Base-by-base conservation (phyloP, 2,888 invertebrate genomes). In the Nephrocerus scutellatus region DNA sequence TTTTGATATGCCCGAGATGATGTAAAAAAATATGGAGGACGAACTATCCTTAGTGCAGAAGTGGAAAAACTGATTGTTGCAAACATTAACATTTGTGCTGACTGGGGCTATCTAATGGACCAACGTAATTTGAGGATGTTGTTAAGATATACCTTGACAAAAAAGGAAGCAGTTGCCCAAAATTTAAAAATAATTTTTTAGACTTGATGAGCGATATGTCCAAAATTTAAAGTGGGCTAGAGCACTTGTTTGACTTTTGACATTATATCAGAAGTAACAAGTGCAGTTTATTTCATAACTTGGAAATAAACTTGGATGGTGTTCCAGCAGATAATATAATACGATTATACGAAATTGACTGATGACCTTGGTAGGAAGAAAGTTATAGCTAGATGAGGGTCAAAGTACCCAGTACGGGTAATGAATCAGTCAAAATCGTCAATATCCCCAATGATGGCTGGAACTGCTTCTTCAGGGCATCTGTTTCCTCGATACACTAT, bases 381-480 rank as follows among this genome's bases (percentile, higher is more conserved):
- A 5, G 26, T 7, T 2, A 26, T 3, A 26, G 26, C n/a, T 12
- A 26, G 26, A 26, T 12, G 26, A 26, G 26, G 26, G 7, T 26
- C 26, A 26, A 8, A 26, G n/a, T 26, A 26, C n/a, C 6, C 6
- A 26, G 26, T 13, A 26, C 9, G 26, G 10, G 12, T 26, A 3
- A 26, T 26, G 12, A 12, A 7, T n/a, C 26, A 26, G 14, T 10
- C 26, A 12, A 26, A 26, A 4, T 26, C 2, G 8, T 26, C 6
- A 8, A 13, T 9, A 22, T 6, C 4, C 8, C 22, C 24, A 10
- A 23, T 33, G 33, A 33, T 23, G 33, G 33, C 24, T 24, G 24
- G 16, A 33, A 33, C 33, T n/a, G 33, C n/a, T n/a, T n/a, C 15
- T 23, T 14, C 33, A 33, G 23, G 33, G 15, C 14, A n/a, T n/a